Evolutionary conservation across 2,888 invertebrate genomes (phyloP).

Genomic region (Monopis laevigella): DNA sequence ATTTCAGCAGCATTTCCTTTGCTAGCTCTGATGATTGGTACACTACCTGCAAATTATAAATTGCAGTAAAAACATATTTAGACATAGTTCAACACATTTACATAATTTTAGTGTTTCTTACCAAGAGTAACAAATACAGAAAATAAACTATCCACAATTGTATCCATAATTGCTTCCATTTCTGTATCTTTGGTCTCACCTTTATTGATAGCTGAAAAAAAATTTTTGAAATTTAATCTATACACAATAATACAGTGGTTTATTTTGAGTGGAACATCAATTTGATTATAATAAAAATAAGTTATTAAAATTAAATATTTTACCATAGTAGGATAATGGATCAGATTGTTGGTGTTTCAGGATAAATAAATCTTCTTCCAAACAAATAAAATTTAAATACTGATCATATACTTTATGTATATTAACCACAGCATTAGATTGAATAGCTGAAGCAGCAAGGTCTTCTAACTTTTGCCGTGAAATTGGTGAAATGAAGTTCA

Average conservation of each 20-base stretch:
- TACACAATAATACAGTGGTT: too few relatives aligned
- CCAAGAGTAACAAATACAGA: slow-evolving; percentile 98
- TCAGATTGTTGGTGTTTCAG: slow-evolving; percentile 94
- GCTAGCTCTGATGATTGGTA: slow-evolving; percentile 92
- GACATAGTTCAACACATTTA: too few relatives aligned
- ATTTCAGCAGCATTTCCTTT: slow-evolving; percentile 98
- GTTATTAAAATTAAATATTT: too few relatives aligned
- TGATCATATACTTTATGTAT: slow-evolving; percentile 98
- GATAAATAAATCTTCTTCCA: slow-evolving; percentile 98
- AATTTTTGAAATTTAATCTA: not conserved
- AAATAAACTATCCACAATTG: slow-evolving; percentile 95
- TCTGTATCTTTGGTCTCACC: slow-evolving; percentile 95
- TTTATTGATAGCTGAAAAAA: slow-evolving; percentile 83
- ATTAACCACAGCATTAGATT: slow-evolving; percentile 88
- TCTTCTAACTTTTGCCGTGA: slow-evolving; percentile 94
- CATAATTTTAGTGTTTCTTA: too few relatives aligned
- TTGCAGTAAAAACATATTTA: too few relatives aligned
- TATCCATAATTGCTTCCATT: slow-evolving; percentile 94
- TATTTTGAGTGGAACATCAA: too few relatives aligned
- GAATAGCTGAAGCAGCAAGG: slow-evolving; percentile 90
- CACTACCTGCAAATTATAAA: slow-evolving; percentile 69
- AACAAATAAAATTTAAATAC: slow-evolving; percentile 96
- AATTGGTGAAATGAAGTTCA: slow-evolving; percentile 97
- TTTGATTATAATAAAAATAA: too few relatives aligned
- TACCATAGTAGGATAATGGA: slow-evolving; percentile 91